Evolutionary conservation across 2,113 vertebrate genomes (phyloP).

Genomic region (Dromiciops gliroides): DNA sequence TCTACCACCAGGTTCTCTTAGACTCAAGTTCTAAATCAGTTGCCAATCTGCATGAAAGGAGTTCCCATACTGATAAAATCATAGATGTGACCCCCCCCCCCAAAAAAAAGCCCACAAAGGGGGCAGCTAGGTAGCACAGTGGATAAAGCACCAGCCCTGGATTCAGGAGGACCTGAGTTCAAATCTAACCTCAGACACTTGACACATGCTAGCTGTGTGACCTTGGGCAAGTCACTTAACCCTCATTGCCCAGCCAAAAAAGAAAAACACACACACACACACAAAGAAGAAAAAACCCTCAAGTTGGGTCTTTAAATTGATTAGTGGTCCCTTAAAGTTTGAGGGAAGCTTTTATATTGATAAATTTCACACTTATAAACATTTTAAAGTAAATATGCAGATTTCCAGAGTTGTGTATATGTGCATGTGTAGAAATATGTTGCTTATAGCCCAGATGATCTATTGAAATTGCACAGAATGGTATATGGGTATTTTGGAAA

Average conservation of each 20-base stretch:
- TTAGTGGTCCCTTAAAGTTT: slow-evolving; percentile 23
- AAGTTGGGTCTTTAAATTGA: neutral
- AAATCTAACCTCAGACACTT: too few relatives aligned
- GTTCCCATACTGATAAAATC: neutral
- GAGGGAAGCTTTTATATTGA: slow-evolving; percentile 48
- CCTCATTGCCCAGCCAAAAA: too few relatives aligned
- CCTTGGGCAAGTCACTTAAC: too few relatives aligned
- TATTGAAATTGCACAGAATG: slow-evolving; percentile 64
- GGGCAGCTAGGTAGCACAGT: too few relatives aligned
- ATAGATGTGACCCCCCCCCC: neutral
- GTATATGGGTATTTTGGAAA: neutral
- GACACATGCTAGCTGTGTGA: too few relatives aligned
- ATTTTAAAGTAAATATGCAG: slow-evolving; percentile 15
- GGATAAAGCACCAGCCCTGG: too few relatives aligned
- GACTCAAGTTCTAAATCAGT: neutral
- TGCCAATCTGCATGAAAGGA: neutral
- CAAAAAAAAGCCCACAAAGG: neutral
- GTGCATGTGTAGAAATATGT: slow-evolving; percentile 27
- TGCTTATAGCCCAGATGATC: slow-evolving; percentile 45
- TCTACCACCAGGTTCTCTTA: neutral
- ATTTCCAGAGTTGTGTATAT: slow-evolving; percentile 23
- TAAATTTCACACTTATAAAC: slow-evolving; percentile 62
- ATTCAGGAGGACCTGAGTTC: too few relatives aligned
- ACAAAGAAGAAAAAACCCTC: neutral
- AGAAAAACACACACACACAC: slow-evolving; percentile 1